Evolutionary conservation across 2,797 vertebrate genomes (phyloP), one percentile per base, ranked within the genome.

Genomic region (Microctenopoma stevenorrisi): DNA sequence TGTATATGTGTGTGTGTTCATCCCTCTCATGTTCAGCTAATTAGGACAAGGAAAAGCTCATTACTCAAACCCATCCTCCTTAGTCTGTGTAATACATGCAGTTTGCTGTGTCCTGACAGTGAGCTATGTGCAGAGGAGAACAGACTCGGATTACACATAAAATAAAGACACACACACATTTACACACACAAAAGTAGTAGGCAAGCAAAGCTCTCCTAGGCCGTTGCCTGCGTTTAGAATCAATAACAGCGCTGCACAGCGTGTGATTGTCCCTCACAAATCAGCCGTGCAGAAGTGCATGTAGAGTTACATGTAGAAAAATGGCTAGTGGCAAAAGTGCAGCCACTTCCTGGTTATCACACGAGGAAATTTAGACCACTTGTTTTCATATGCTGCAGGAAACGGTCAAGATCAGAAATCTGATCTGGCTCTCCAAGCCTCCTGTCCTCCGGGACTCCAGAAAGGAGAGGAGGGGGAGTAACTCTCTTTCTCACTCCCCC

Each of bases 41-140:
- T 95, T 94, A 94, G 92, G 93, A 94, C 92, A 93, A 92, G 89
- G 86, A 92, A 89, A 92, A 94, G 92, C 92, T 93, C 91, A 92
- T 95, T 94, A 93, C 92, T 92, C 86, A 77, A 89, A 94, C 92
- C 94, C 91, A 94, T 92, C 94, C 94, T 95, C 94, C 94, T 95
- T 86, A 84, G 87, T 90, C 87, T 82, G 84, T 90, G 89, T 90
- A 90, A 91, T 87, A 91, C 89, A 91, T 84, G 90, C 90, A 85
- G 82, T 93, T 92, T 91, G 87, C 91, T 80, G 81, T 84, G 85
- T 90, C 88, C 88, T 90, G 91, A 92, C 90, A 91, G 79, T 93
- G 91, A 94, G 89, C 87, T 91, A 90, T 93, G 89, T 86, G 81
- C 80, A 78, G 72, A 80, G 71, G 56, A 74, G 74, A 77, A 83